A percentile compares a stretch with the other conserved stretches of the same genome.
phyloP scores from a whole-genome alignment of 2,888 invertebrate species.

The Drosophila multiciliata region DNA sequence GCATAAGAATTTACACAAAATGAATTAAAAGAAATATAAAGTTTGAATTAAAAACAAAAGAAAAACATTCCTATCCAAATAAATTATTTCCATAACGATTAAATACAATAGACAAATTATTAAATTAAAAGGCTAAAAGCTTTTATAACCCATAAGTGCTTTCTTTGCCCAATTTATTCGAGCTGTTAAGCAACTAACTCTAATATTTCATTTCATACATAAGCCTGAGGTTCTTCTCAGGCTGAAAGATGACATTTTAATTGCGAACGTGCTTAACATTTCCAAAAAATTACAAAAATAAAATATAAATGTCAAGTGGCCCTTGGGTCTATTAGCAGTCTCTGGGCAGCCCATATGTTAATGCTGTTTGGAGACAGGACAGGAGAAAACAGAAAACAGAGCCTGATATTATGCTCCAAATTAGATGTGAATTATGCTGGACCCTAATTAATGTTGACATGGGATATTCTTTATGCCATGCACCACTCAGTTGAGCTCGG shows the following conservation, averaged over 20 bases:
- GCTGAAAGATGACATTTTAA: conserved; percentile 54
- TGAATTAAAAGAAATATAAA: neutral
- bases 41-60: neutral
- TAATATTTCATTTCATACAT: neutral
- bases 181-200: neutral
- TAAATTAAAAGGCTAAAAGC: neutral
- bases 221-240: neutral
- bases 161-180: neutral
- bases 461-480: conserved; percentile 52
- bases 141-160: neutral
- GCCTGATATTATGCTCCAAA: conserved; percentile 41
- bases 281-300: conserved; percentile 14
- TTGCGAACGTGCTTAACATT: conserved; percentile 39
- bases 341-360: conserved; percentile 50
- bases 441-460: conserved; percentile 80
- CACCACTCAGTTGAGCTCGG: conserved; percentile 22
- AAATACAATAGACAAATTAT: neutral
- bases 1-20: neutral
- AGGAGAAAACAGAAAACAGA: conserved; percentile 4
- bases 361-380: conserved; percentile 28
- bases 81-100: neutral
- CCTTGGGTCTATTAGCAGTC: conserved; percentile 38
- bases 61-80: neutral
- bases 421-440: conserved; percentile 66
- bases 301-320: conserved; percentile 46